Evolutionary conservation across 2,797 vertebrate species (phyloP).

Genomic region (Sebastes iracundus): DNA sequence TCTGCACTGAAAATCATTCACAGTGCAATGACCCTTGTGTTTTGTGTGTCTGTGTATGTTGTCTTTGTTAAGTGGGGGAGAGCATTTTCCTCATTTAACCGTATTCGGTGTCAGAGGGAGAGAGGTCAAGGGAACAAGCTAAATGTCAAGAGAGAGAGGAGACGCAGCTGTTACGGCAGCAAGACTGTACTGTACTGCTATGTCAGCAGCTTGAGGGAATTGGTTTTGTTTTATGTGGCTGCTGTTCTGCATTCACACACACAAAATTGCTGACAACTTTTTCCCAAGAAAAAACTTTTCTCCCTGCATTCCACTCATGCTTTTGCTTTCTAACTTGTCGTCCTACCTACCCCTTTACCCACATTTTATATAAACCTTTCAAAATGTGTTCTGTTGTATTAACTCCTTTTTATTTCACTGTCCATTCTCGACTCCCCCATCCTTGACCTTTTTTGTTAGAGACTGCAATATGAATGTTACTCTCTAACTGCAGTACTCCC

Average conservation of each 20-base stretch:
- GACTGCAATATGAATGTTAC: background rate
- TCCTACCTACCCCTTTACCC: background rate
- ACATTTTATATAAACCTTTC: background rate
- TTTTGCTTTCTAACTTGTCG: background rate
- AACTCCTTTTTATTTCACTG: background rate
- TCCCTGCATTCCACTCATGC: background rate
- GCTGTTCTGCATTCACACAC: background rate
- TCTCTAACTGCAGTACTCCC: background rate
- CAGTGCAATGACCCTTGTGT: slow-evolving; percentile 22
- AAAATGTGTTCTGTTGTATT: background rate
- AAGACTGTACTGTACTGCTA: background rate
- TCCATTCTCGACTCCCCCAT: background rate
- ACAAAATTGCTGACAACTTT: background rate
- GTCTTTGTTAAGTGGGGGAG: slow-evolving; percentile 18
- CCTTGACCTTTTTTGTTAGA: background rate
- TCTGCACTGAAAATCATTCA: slow-evolving; percentile 32
- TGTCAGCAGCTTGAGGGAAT: slow-evolving; percentile 13
- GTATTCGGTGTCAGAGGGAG: background rate
- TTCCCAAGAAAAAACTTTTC: background rate
- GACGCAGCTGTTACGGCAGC: slow-evolving; percentile 22
- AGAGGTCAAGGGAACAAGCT: background rate
- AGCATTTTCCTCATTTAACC: slow-evolving; percentile 14
- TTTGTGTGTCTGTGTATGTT: slow-evolving; percentile 22
- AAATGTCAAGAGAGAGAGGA: background rate
- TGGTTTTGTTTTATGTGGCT: background rate